These are phyloP conservation scores for Loris lydekkerianus DNA, from an alignment of 2,797 vertebrate species.

Conservation along the genomic window DNA sequence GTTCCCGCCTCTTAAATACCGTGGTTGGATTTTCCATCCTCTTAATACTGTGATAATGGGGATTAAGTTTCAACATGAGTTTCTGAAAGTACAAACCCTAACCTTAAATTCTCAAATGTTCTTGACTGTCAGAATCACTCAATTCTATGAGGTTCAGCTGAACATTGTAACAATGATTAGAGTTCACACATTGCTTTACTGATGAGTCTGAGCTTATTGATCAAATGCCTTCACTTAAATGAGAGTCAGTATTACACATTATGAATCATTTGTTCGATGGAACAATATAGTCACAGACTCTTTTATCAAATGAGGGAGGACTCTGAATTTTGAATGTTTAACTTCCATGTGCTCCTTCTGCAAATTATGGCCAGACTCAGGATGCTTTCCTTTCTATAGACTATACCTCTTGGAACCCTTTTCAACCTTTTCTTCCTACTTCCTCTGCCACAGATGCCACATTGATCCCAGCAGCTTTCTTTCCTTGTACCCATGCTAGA, in stretches of 20 bases:
- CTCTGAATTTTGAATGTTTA: background rate
- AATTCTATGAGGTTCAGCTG: background rate
- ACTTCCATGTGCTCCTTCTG: background rate
- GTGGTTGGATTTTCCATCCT: background rate
- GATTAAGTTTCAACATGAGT: background rate
- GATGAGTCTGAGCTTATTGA: background rate
- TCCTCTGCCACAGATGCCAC: background rate
- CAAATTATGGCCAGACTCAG: background rate
- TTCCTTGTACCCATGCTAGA: fast-evolving
- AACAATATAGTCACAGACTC: background rate
- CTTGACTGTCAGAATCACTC: background rate
- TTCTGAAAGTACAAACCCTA: background rate
- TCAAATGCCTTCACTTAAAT: background rate
- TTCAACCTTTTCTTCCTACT: background rate
- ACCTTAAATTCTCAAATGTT: background rate
- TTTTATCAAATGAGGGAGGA: background rate
- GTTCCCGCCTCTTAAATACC: background rate
- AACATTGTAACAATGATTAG: fast-evolving
- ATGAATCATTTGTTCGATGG: fast-evolving
- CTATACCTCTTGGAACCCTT: background rate
- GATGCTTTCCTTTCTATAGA: background rate
- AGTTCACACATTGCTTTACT: fast-evolving
- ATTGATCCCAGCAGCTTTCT: background rate
- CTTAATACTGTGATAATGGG: background rate
- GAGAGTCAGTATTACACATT: fast-evolving